Conservation (phyloP, 2,113 vertebrate species). For the Ammodytes dubius region DNA sequence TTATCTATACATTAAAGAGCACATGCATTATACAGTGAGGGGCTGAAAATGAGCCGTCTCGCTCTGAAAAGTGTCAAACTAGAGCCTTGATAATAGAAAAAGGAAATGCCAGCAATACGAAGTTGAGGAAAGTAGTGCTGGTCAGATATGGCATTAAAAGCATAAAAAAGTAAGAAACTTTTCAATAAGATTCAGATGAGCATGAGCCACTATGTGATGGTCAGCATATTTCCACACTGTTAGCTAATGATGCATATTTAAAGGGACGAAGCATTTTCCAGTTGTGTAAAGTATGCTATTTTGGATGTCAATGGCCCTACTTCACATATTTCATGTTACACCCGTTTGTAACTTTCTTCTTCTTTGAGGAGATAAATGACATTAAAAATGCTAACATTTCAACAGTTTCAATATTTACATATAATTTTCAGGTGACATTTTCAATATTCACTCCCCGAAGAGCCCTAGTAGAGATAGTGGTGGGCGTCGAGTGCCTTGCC, state of each 20-base stretch:
- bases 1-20: constrained; percentile 68
- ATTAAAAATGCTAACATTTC: constrained; percentile 19
- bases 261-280: neutral
- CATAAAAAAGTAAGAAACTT: neutral
- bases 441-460: constrained; percentile 40
- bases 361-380: neutral
- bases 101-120: constrained; percentile 17
- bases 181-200: constrained; percentile 4
- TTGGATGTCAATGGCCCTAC: neutral
- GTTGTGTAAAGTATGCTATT: neutral
- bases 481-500: constrained; percentile 41
- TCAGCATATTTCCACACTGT: neutral
- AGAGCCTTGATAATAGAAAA: constrained; percentile 30
- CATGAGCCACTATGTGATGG: neutral
- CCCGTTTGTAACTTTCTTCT: neutral
- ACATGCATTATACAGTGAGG: constrained; percentile 43
- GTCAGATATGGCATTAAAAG: constrained; percentile 9
- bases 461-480: constrained; percentile 42
- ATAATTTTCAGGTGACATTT: constrained; percentile 68
- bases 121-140: constrained; percentile 20
- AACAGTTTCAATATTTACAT: constrained; percentile 47
- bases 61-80: constrained; percentile 43
- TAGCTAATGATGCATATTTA: neutral
- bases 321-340: neutral
- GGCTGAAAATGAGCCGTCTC: constrained; percentile 43